Percentiles rank a stretch among this genome's conserved stretches.
These are phyloP conservation scores for Caenorhabditis sp. DNA, from an alignment of 2,888 invertebrate genomes.

Conservation along the genomic window DNA sequence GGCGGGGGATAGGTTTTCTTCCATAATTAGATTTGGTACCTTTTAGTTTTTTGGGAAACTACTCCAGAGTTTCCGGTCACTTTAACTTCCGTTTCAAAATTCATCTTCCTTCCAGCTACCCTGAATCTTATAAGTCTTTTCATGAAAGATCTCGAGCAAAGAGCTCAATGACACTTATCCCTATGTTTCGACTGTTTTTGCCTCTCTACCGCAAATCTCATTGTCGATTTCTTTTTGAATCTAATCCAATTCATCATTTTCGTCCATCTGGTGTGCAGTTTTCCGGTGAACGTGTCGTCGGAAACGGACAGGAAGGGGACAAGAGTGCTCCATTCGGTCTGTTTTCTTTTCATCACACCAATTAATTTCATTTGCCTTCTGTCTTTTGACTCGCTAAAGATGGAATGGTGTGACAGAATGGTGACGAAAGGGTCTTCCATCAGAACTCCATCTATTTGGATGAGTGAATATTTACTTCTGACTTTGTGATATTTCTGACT, in stretches of 20 bases:
- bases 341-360: slow-evolving; percentile 23
- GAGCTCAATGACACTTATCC: not conserved
- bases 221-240: slow-evolving; percentile 27
- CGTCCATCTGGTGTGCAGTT: slow-evolving; percentile 53
- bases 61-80: too few relatives aligned
- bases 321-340: slow-evolving; percentile 41
- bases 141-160: too few relatives aligned
- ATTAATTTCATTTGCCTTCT: slow-evolving; percentile 25
- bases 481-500: not conserved
- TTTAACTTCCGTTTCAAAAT: too few relatives aligned
- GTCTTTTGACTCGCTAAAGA: slow-evolving; percentile 11
- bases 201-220: slow-evolving; percentile 33
- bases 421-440: slow-evolving; percentile 11
- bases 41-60: too few relatives aligned
- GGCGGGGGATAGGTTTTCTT: not conserved
- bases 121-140: too few relatives aligned
- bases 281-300: slow-evolving; percentile 33
- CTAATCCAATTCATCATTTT: slow-evolving; percentile 52
- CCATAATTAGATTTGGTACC: not conserved
- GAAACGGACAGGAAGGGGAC: slow-evolving; percentile 24
- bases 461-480: not conserved
- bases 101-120: too few relatives aligned
- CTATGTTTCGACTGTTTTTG: slow-evolving; percentile 8
- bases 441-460: not conserved
- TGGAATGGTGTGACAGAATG: too few relatives aligned